Evolutionary conservation across 2,113 vertebrate genomes (phyloP).

Genomic region (Poecilia latipinna): DNA sequence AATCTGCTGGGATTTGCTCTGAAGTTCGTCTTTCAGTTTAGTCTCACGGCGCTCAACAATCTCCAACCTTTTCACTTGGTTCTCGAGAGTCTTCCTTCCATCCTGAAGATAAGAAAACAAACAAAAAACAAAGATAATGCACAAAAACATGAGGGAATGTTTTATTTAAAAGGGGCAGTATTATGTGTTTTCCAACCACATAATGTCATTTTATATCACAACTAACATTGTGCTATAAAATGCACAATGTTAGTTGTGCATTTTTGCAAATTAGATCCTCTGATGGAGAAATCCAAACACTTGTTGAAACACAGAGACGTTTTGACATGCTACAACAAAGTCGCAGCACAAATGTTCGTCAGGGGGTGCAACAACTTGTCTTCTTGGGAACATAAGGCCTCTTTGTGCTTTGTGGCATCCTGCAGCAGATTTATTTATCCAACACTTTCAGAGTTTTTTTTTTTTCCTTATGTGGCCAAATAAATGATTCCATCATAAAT

Average conservation of each 20-base stretch:
- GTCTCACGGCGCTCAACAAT: conserved; percentile 95
- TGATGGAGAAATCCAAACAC: conserved; percentile 1
- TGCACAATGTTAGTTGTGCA: no score
- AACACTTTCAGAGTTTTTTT: conserved; percentile 15
- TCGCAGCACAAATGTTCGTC: conserved; percentile 27
- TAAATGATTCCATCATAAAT: conserved; percentile 4
- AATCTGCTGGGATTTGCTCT: conserved; percentile 97
- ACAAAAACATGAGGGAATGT: neutral
- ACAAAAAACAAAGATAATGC: neutral
- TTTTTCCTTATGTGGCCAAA: neutral
- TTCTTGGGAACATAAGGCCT: conserved; percentile 24
- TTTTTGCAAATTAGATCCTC: no score
- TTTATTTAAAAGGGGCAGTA: neutral
- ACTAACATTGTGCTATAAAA: no score
- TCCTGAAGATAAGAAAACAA: conserved; percentile 80
- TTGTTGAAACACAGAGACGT: neutral
- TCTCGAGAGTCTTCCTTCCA: conserved; percentile 95
- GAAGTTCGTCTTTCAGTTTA: conserved; percentile 97
- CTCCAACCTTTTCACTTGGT: conserved; percentile 97
- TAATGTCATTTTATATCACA: no score
- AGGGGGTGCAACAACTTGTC: conserved; percentile 32
- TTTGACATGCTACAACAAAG: conserved; percentile 3
- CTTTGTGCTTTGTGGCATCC: conserved; percentile 17
- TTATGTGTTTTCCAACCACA: no score
- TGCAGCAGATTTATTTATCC: conserved; percentile 31